A percentile compares a stretch with the other conserved stretches of the same genome.
These are phyloP conservation scores for Monopterus albus DNA, from an alignment of 2,113 vertebrate species.

Conservation along the genomic window DNA sequence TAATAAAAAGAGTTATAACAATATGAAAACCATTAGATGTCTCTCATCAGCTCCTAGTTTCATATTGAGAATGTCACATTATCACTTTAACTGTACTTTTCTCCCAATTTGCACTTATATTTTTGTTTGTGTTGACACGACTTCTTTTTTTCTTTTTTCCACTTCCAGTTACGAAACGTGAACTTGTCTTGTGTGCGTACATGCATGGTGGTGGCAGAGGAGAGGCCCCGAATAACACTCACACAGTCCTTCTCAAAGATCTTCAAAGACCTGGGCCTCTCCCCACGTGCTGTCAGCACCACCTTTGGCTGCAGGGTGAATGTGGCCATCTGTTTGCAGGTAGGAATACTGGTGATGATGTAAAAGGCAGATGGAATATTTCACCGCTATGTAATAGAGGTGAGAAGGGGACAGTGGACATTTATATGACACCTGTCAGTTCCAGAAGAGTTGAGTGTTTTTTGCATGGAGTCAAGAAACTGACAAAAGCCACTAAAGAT, in stretches of 20 bases:
- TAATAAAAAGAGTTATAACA: not conserved
- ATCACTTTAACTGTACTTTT: not conserved
- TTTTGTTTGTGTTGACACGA: not conserved
- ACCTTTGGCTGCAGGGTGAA: constrained; percentile 98
- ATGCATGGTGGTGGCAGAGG: constrained; percentile 98
- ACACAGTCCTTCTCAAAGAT: constrained; percentile 97
- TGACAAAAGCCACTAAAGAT: no score
- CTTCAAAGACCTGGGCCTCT: constrained; percentile 95
- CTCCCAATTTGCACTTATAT: not conserved
- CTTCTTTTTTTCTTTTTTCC: not conserved
- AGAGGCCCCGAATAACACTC: constrained; percentile 89
- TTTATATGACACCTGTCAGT: no score
- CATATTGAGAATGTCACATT: not conserved
- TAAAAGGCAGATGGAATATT: no score
- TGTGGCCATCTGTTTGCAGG: constrained; percentile 95
- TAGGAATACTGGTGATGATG: constrained; percentile 56
- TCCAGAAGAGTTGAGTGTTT: no score
- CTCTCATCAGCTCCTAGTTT: not conserved
- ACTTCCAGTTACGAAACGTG: constrained; percentile 87
- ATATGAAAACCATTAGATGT: not conserved
- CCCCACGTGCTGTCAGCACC: constrained; percentile 93
- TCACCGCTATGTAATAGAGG: no score
- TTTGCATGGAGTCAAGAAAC: no score
- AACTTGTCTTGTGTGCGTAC: constrained; percentile 96
- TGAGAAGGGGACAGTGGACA: no score